These are phyloP conservation scores for Ceratotherium simum DNA, from an alignment of 2,113 vertebrate genomes.

Conservation along the genomic window DNA sequence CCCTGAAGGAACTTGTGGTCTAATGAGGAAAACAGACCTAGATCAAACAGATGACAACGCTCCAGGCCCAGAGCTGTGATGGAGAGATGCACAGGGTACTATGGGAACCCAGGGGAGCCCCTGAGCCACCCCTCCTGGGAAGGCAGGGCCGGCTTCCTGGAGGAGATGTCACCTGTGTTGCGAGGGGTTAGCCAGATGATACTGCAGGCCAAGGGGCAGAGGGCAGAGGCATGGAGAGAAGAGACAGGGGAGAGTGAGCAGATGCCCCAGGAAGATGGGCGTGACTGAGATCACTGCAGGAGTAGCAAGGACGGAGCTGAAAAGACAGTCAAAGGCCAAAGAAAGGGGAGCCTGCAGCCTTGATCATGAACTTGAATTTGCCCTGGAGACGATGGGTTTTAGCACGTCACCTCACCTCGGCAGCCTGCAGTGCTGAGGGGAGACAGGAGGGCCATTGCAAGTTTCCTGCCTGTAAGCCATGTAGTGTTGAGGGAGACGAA, in stretches of 20 bases:
- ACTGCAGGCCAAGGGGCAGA: neutral
- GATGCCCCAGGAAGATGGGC: neutral
- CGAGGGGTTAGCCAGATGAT: neutral
- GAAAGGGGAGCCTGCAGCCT: neutral
- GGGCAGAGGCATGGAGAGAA: neutral
- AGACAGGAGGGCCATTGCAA: neutral
- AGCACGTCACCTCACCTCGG: fast-evolving
- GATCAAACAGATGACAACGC: neutral
- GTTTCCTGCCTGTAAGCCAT: fast-evolving
- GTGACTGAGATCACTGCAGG: neutral
- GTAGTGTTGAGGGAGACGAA: neutral
- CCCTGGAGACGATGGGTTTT: fast-evolving
- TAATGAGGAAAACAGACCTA: neutral
- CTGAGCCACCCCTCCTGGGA: neutral
- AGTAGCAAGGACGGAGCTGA: neutral
- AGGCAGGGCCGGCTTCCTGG: neutral
- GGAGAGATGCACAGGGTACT: neutral
- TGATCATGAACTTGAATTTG: too few relatives aligned
- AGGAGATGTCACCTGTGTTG: neutral
- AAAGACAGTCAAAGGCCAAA: neutral
- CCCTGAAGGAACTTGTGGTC: neutral
- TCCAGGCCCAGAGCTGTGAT: fast-evolving
- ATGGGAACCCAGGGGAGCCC: too few relatives aligned
- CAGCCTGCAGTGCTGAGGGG: neutral
- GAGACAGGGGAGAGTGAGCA: neutral